Evolutionary conservation across 2,113 vertebrate species (phyloP), one percentile per base, ranked within the genome.

Genomic region (Phyllopteryx taeniolatus): DNA sequence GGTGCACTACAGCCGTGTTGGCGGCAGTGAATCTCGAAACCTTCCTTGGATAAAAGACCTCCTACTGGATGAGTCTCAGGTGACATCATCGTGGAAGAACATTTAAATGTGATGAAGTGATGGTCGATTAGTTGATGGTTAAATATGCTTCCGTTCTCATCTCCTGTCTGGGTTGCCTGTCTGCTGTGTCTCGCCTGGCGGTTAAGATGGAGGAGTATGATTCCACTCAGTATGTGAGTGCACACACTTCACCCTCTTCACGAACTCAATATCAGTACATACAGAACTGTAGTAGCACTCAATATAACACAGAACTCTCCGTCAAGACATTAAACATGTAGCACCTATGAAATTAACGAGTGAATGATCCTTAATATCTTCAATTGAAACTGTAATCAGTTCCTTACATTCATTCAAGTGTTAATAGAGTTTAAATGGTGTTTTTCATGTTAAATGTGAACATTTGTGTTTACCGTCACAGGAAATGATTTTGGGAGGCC

Each of bases 131-230:
- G 83, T 79, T 53, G 59, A 56, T 62, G 39, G 66, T 77, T 78
- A 62, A 83, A 77, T 70, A 65, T 80, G 66, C 54, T 71, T 71
- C 68, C 20, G 49, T 82, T 72, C 75, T 83, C 56, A 22, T 73
- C 73, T 83, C 76, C 67, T 63, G 66, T 86, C 87, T 83, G 20
- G 76, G 68, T 86, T 86, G 83, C 85, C 86, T 85, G 79, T 67
- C 90, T 89, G 83, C 77, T 83, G 90, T 89, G 77, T 80, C 75
- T 75, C 49, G 54, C 82, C 80, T 79, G 73, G 73, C 74, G 70
- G 44, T 80, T 70, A 94, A 98, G 97, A 97, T 96, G 95, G 96
- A 97, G 92, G 95, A 90, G 89, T 95, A 98, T 91, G 94, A 98
- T 88, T 95, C 94, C 33, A 95, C 97, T 74, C 95, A 96, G 90